Conservation (phyloP, 2,113 vertebrate genomes). For the Candoia aspera region DNA sequence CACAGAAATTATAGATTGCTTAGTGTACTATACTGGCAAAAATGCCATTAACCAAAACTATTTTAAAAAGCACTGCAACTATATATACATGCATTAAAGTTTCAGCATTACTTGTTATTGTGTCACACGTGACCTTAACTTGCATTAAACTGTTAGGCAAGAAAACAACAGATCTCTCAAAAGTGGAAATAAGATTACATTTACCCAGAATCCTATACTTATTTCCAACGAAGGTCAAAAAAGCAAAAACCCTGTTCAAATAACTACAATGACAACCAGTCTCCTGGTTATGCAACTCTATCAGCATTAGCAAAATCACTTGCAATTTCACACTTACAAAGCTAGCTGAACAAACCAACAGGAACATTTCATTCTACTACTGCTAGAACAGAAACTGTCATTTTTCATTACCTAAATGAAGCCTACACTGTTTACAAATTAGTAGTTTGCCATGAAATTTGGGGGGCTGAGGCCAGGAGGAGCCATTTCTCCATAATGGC, state of each 20-base stretch:
- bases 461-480: not conserved
- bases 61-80: not conserved
- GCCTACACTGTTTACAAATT: conserved; percentile 17
- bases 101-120: not conserved
- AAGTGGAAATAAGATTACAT: not conserved
- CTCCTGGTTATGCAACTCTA: not conserved
- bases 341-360: not conserved
- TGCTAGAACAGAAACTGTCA: conserved; percentile 19
- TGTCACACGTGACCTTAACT: not conserved
- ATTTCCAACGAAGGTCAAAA: conserved; percentile 4
- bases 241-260: not conserved
- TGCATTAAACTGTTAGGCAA: not conserved
- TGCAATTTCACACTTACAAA: conserved; percentile 5
- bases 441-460: conserved; percentile 15
- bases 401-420: conserved; percentile 5
- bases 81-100: not conserved
- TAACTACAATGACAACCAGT: conserved; percentile 10
- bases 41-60: not conserved
- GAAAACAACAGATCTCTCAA: not conserved
- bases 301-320: conserved; percentile 4
- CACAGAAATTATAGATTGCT: not conserved
- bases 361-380: conserved; percentile 25
- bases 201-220: not conserved
- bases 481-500: not conserved
- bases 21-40: not conserved